Base-by-base conservation (phyloP, 2,888 invertebrate species). In the Scrobipalpa atriplicella region DNA sequence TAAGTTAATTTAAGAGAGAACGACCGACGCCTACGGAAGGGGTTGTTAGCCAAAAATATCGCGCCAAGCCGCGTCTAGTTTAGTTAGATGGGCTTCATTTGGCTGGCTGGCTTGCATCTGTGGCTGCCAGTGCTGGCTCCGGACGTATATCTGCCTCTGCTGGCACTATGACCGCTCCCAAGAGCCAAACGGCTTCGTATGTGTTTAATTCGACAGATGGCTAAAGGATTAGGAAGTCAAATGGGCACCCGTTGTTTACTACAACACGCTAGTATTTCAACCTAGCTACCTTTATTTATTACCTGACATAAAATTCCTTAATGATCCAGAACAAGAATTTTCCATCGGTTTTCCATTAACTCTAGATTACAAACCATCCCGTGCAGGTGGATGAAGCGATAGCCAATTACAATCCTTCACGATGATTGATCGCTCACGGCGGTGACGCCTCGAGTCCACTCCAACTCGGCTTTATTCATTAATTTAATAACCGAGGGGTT, bases 131-230 rank as follows among this genome's bases (percentile, higher is more conserved):
- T 47, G 47, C 69, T 88, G 87, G 87, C 87, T 69, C 72, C 67
- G 72, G 71, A 71, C 71, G 74, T 71, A 75, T 79, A 80, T 80
- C 76, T 78, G 75, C 75, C 80, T 72, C 73, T 76, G 74, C 85
- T 87, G 87, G 88, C 88, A 87, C 76, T 70, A 72, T 67, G 72
- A 71, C 69, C 68, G 68, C 70, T 71, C 67, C 66, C 67, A 58
- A 65, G 78, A 80, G 87, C 87, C 88, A 87, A 88, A 87, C 81
- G 82, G 81, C 80, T 75, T 72, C 77, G 69, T 75, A 75, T 73
- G 71, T 73, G 78, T 80, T 80, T 79, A 77, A 82, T 82, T 82
- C 76, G 71, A 75, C 81, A 77, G 74, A 78, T 80, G 74, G 73
- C 36, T 71, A 69, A 68, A 68, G 74, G 74, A 78, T 81, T 78